Evolutionary conservation across 2,888 invertebrate species (phyloP).

Genomic region (Caenorhabditis sp.): DNA sequence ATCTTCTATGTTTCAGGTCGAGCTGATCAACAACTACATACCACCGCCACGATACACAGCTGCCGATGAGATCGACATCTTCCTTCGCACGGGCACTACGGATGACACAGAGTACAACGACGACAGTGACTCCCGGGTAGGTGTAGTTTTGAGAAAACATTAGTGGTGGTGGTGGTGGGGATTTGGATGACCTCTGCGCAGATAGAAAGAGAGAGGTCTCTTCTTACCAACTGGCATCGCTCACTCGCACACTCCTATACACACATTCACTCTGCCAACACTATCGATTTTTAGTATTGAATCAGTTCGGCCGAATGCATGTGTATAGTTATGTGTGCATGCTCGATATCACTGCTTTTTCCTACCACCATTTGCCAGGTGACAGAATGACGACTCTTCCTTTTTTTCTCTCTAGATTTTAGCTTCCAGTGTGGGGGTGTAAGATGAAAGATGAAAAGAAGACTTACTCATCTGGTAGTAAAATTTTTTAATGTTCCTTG

Average conservation of each 20-base stretch:
- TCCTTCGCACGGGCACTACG: conserved; percentile 52
- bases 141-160: conserved; percentile 18
- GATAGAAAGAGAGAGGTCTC: conserved; percentile 9
- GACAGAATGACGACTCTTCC: conserved; percentile 21
- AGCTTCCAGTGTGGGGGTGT: background rate
- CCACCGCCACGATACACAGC: conserved; percentile 23
- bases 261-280: conserved; percentile 1
- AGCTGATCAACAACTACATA: conserved; percentile 54
- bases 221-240: conserved; percentile 13
- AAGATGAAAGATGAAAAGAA: conserved; percentile 2
- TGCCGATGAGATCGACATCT: conserved; percentile 53
- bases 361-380: conserved; percentile 9
- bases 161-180: background rate
- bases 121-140: conserved; percentile 50
- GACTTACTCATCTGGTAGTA: conserved; percentile 24
- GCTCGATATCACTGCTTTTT: conserved; percentile 17
- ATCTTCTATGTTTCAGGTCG: conserved; percentile 42
- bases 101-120: conserved; percentile 59
- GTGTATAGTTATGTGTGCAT: too few relatives aligned
- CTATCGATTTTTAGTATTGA: conserved; percentile 29
- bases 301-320: background rate
- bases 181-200: conserved; percentile 38
- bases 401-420: conserved; percentile 11
- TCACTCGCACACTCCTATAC: conserved; percentile 21
- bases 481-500: background rate